Percentiles rank a stretch among this genome's conserved stretches.
phyloP scores from a whole-genome alignment of 2,797 vertebrate species.

The Alexandromys oeconomus region DNA sequence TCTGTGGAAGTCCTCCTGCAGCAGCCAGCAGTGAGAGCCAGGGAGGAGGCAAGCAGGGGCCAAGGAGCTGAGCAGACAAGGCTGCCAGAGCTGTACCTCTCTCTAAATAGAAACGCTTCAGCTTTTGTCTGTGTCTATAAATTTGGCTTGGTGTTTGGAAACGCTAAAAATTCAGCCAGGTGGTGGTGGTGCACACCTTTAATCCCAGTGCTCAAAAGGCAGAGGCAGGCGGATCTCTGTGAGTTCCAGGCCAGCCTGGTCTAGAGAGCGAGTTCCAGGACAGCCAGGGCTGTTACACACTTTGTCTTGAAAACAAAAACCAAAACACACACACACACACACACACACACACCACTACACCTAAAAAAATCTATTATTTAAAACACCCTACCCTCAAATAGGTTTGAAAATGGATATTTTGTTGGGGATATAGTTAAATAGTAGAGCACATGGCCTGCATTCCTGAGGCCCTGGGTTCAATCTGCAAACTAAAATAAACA shows the following conservation, averaged over 20 bases:
- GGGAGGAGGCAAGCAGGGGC: neutral
- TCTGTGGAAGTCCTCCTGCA: neutral
- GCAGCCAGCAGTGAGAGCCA: neutral
- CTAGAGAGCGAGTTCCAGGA: neutral
- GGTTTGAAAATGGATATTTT: conserved; percentile 35
- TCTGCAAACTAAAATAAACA: neutral
- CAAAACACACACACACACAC: neutral
- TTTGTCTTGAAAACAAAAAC: neutral
- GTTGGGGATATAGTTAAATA: neutral
- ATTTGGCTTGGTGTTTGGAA: neutral
- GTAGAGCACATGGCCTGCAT: neutral
- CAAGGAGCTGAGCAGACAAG: neutral
- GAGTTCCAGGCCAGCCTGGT: neutral
- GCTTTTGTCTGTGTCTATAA: neutral
- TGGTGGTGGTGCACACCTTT: neutral
- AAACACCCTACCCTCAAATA: neutral
- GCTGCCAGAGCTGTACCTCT: neutral
- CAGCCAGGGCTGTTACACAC: neutral
- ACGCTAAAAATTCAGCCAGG: neutral
- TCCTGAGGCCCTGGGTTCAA: neutral
- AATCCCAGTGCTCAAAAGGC: neutral
- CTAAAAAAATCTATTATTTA: neutral
- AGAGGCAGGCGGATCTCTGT: neutral
- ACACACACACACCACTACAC: neutral
- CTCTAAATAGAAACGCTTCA: neutral